These are phyloP conservation scores for Cirrhinus molitorella DNA, from an alignment of 2,797 vertebrate species.

Conservation along the genomic window DNA sequence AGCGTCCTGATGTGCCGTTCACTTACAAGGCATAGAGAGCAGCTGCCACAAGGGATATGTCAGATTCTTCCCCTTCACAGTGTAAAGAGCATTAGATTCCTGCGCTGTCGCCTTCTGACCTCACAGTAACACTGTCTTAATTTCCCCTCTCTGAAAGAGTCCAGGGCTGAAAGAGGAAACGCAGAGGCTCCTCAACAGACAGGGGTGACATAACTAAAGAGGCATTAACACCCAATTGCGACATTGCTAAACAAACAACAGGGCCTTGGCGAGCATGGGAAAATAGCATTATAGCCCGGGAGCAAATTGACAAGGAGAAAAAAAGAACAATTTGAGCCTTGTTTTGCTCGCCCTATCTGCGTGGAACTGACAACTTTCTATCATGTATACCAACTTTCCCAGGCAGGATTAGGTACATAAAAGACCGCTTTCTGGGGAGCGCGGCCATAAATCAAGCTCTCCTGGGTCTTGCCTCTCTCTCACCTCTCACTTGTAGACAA, in stretches of 20 bases:
- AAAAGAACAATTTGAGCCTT: slow-evolving; percentile 72
- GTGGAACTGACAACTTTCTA: slow-evolving; percentile 73
- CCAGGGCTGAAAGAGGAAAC: slow-evolving; percentile 42
- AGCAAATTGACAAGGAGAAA: slow-evolving; percentile 67
- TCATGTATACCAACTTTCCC: slow-evolving; percentile 75
- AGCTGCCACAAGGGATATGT: neutral
- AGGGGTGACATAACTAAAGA: slow-evolving; percentile 77
- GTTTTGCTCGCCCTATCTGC: slow-evolving; percentile 67
- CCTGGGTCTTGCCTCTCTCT: slow-evolving; percentile 57
- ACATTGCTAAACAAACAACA: slow-evolving; percentile 72
- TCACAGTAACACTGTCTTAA: slow-evolving; percentile 50
- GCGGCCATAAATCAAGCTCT: slow-evolving; percentile 67
- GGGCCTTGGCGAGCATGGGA: slow-evolving; percentile 75
- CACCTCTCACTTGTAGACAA: slow-evolving; percentile 58
- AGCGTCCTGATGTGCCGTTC: neutral
- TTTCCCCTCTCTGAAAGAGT: slow-evolving; percentile 53
- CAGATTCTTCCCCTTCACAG: slow-evolving; percentile 46
- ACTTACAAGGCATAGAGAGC: neutral
- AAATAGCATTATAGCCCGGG: slow-evolving; percentile 70
- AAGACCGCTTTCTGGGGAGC: slow-evolving; percentile 61
- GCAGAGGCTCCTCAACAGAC: slow-evolving; percentile 58
- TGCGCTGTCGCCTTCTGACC: slow-evolving; percentile 50
- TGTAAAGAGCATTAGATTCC: slow-evolving; percentile 46
- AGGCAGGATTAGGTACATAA: slow-evolving; percentile 68
- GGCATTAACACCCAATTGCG: slow-evolving; percentile 74